These are phyloP conservation scores for Pitta sordida DNA, from an alignment of 2,113 vertebrate genomes.

Conservation along the genomic window DNA sequence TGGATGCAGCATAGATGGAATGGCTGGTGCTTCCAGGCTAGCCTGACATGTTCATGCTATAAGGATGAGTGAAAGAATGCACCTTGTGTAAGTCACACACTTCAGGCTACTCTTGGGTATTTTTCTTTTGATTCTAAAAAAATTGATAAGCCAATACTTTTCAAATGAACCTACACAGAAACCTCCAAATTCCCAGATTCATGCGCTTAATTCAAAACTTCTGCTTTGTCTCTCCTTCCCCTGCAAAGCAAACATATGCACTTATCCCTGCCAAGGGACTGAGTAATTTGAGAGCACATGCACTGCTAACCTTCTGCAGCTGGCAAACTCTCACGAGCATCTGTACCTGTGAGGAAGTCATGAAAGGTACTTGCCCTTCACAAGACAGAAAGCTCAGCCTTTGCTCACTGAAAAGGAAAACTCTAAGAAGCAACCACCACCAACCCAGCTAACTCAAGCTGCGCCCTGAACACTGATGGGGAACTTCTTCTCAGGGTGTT, in stretches of 20 bases:
- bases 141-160: background rate
- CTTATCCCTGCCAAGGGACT: background rate
- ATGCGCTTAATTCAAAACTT: background rate
- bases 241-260: background rate
- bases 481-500: accelerated
- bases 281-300: background rate
- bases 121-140: background rate
- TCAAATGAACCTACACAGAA: background rate
- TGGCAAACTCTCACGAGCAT: background rate
- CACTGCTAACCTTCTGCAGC: accelerated
- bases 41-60: background rate
- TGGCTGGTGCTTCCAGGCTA: background rate
- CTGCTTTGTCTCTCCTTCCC: background rate
- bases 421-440: background rate
- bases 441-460: background rate
- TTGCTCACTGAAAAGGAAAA: background rate
- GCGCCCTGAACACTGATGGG: background rate
- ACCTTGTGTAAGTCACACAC: background rate
- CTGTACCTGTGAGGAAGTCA: background rate
- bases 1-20: background rate
- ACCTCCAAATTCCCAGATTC: background rate
- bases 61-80: background rate
- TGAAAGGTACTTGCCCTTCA: background rate
- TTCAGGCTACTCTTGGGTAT: background rate
- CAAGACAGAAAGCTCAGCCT: background rate